Conservation (phyloP, 2,113 vertebrate genomes). For the Chaetodon trifascialis region DNA sequence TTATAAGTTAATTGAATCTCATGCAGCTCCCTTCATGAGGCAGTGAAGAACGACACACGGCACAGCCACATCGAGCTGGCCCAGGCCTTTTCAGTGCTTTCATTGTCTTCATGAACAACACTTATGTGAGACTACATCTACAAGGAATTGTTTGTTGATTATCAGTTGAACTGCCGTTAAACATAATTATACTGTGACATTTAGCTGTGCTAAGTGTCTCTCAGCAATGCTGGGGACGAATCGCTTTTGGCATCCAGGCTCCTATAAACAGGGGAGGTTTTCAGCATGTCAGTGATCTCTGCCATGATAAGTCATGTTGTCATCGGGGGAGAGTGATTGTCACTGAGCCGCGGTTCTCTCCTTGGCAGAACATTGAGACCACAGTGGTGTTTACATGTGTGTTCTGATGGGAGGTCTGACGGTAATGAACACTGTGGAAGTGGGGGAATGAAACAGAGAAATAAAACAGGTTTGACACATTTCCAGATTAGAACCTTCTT, state of each 20-base stretch:
- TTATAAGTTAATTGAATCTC: not conserved
- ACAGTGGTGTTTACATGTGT: constrained; percentile 49
- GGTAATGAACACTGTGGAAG: constrained; percentile 7
- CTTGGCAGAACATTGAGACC: constrained; percentile 54
- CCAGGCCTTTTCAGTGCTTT: not conserved
- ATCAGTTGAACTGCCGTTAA: constrained; percentile 23
- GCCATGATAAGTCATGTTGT: constrained; percentile 49
- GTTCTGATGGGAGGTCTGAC: constrained; percentile 51
- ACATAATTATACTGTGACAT: constrained; percentile 41
- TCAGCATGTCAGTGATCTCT: constrained; percentile 43
- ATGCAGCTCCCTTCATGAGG: not conserved
- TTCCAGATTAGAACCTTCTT: constrained; percentile 26
- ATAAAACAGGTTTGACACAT: constrained; percentile 44
- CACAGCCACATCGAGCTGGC: not conserved
- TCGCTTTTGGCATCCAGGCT: constrained; percentile 45
- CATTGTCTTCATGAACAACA: constrained; percentile 6
- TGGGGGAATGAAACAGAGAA: constrained; percentile 23
- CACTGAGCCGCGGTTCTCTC: constrained; percentile 29
- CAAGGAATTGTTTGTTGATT: constrained; percentile 30
- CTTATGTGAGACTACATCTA: not conserved
- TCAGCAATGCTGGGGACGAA: constrained; percentile 28
- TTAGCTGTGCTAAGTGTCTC: constrained; percentile 21
- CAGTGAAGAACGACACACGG: not conserved
- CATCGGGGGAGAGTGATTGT: constrained; percentile 41
- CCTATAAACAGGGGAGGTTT: constrained; percentile 27